These are phyloP conservation scores for Cyprinodon variegatus DNA, from an alignment of 2,113 vertebrate genomes.

Conservation along the genomic window DNA sequence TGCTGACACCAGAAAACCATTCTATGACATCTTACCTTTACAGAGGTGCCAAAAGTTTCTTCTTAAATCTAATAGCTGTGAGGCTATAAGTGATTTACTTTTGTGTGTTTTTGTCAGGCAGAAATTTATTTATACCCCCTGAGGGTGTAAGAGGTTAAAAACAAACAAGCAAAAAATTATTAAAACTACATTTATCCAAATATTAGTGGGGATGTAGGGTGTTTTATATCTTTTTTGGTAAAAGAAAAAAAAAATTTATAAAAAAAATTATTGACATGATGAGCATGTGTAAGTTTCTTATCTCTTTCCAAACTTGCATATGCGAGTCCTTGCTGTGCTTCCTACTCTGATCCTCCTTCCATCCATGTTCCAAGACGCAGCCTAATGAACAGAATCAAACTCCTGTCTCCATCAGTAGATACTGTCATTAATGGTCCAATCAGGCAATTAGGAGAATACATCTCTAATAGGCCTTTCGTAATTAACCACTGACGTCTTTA, in stretches of 20 bases:
- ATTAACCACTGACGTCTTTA: slow-evolving; percentile 70
- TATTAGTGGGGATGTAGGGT: no score
- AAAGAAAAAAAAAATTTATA: neutral
- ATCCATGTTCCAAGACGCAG: neutral
- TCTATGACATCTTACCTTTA: no score
- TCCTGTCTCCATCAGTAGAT: slow-evolving; percentile 26
- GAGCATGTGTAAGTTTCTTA: neutral
- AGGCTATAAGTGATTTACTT: no score
- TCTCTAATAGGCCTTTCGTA: slow-evolving; percentile 55
- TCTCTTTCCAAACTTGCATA: neutral
- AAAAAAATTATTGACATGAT: neutral
- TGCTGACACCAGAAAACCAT: no score
- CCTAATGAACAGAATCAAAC: slow-evolving; percentile 46
- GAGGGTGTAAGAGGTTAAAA: no score
- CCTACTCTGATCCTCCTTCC: neutral
- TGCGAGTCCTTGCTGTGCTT: neutral
- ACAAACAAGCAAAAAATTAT: no score
- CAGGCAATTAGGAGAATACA: slow-evolving; percentile 60
- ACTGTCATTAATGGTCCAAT: slow-evolving; percentile 40
- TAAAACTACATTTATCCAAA: no score
- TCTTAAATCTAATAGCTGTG: no score
- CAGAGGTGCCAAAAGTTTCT: no score
- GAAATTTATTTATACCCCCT: no score
- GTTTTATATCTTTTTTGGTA: no score
- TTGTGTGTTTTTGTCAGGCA: no score